These are phyloP conservation scores for Lagria hirta DNA, from an alignment of 2,888 invertebrate genomes.

Conservation along the genomic window DNA sequence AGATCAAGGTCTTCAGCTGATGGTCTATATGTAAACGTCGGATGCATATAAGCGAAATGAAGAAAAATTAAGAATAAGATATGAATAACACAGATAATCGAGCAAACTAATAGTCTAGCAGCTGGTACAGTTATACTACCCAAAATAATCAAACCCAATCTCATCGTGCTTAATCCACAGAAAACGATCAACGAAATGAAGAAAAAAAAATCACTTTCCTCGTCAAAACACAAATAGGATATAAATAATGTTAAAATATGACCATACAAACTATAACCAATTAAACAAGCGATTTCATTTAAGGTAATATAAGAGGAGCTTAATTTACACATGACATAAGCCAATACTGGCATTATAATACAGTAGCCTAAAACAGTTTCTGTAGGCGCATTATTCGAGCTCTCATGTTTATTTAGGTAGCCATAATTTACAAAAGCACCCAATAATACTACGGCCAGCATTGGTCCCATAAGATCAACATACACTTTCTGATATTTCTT, in stretches of 20 bases:
- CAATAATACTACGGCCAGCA: conserved; percentile 50
- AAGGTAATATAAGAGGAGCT: conserved; percentile 48
- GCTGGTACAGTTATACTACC: conserved; percentile 54
- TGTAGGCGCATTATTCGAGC: conserved; percentile 45
- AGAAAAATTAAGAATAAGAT: conserved; percentile 56
- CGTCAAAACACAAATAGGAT: conserved; percentile 52
- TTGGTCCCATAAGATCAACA: conserved; percentile 55
- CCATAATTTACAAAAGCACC: conserved; percentile 50
- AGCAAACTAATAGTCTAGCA: conserved; percentile 56
- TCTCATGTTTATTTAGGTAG: conserved; percentile 46
- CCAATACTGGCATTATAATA: conserved; percentile 47
- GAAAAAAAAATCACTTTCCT: conserved; percentile 54
- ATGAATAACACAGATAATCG: conserved; percentile 53
- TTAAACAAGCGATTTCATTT: conserved; percentile 50
- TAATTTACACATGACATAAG: conserved; percentile 46
- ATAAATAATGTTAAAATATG: conserved; percentile 53
- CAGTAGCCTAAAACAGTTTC: conserved; percentile 46
- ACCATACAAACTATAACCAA: conserved; percentile 57
- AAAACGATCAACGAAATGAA: conserved; percentile 53
- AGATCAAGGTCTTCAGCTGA: no score
- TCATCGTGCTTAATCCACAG: conserved; percentile 55
- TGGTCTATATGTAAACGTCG: conserved; percentile 48
- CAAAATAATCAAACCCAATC: conserved; percentile 54
- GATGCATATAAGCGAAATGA: conserved; percentile 58
- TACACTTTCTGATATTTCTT: conserved; percentile 47